Base-by-base conservation (phyloP, 2,888 invertebrate species). In the Clepsis dumicolana region DNA sequence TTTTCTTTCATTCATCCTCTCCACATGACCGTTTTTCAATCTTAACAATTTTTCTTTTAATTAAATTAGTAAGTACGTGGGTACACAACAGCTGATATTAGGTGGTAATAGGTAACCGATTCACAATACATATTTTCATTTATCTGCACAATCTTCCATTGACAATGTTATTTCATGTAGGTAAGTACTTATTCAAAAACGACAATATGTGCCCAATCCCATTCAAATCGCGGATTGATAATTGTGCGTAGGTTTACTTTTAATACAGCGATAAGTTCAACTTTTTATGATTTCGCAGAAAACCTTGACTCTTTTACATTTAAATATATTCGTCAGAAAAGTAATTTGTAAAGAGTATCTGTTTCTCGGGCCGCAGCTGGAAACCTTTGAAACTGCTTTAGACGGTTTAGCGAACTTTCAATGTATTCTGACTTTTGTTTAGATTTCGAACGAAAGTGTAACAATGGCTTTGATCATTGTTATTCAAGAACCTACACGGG, bases 341-440 rank as follows among this genome's bases (percentile, higher is more conserved):
- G 48, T 48, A 48, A 48, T 48, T 48, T 48, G 48, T 21, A 21
- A 48, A 48, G 48, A 21, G 48, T 48, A 48, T 21, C 48, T 48
- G 48, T 48, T 48, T 48, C 21, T 18, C 8, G 18, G 48, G 48
- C 16, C 16, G 48, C 21, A 12, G 48, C 12, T 3, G 21, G 21
- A 48, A 48, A 21, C 48, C 21, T 44, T 52, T n/a, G 12, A 44
- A 24, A 35, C 18, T 54, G 44, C 25, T 61, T 54, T 21, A 32
- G 25, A 61, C 21, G 44, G 21, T 61, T 61, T 44, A 35, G 32
- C 27, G 44, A 61, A 61, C 27, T 66, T 56, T 54, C 32, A 54
- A 35, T 44, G 61, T 66, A 57, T 64, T 29, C 44, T 24, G 24
- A 48, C 32, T 66, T 54, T 54, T 66, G 66, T 61, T 66, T 54